Base-by-base conservation (phyloP, 2,797 vertebrate genomes). In the Myotis myotis region DNA sequence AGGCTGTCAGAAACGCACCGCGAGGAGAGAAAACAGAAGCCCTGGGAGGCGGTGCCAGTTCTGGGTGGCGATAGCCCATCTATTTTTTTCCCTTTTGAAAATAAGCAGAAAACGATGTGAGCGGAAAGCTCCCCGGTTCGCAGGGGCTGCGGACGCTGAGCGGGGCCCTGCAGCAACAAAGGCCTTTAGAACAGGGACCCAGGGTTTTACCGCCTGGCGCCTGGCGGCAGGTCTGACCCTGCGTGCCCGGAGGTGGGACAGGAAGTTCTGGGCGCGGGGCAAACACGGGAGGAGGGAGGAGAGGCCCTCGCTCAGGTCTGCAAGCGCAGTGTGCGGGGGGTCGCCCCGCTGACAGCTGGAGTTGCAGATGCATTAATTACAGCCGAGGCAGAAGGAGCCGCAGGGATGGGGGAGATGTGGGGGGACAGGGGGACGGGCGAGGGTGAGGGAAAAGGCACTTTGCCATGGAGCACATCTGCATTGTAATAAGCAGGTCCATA, bases 401-500 rank as follows among this genome's bases (percentile, higher is more conserved):
- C 38, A 75, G 93, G 4, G 70, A 97, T 66, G 64, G 93, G 44
- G 44, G 12, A 36, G 36, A 3, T 38, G 41, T 7, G 41, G 11
- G 44, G 44, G 79, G 88, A 94, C 57, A 5, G 38, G 1, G 11
- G 25, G 57, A 12, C 12, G 25, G 55, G 88, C 96, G 91, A 91
- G 95, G 95, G 82, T 0, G 89, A 89, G 79, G 90, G 93, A 64
- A 84, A 98, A 98, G 98, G 98, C 97, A 98, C 98, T 82, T 93
- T 81, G 95, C 98, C 97, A 87, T 93, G 28, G 95, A 96, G 97
- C 88, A 98, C 98, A 98, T 97, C 97, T 98, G 98, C 97, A 97
- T 98, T 10, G 92, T 95, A 96, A 97, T 95, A 97, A 97, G 96
- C 95, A 94, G 95, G 91, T 55, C 97, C 96, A 94, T 94, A 95